Evolutionary conservation across 2,797 vertebrate species (phyloP), one percentile per base, ranked within the genome.

Genomic region (Liparis tanakae): DNA sequence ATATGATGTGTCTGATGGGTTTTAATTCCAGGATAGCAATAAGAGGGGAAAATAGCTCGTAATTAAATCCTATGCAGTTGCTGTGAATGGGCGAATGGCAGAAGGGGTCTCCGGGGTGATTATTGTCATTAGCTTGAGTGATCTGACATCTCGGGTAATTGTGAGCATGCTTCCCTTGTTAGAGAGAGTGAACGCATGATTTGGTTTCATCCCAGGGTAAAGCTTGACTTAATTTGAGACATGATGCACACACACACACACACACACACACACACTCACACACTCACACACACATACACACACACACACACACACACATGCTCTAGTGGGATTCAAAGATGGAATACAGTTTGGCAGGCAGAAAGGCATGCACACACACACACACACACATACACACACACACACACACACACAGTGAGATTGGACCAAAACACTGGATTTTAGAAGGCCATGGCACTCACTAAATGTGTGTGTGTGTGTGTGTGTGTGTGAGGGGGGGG

Each of bases 81-180:
- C 89, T 87, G 83, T 85, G 67, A 83, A 81, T 84, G 88, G 72
- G 58, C 50, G 46, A 91, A 81, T 56, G 80, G 85, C 80, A 83
- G 81, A 82, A 83, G 76, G 78, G 85, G 83, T 84, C 86, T 86
- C 76, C 25, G 44, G 78, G 80, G 83, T 89, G 85, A 93, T 93
- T 92, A 91, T 92, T 92, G 90, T 91, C 91, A 93, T 94, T 94
- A 93, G 70, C 83, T 71, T 79, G 90, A 92, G 82, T 80, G 91
- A 89, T 79, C 89, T 90, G 89, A 91, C 91, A 87, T 88, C 82
- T 85, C 1, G 51, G 68, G 81, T 92, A 89, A 92, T 92, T 90
- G 89, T 88, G 84, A 87, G 72, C 86, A 81, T 30, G 75, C 85
- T 83, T 85, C 78, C 50, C 57, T 70, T 25, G 69, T 79, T 82